Percentiles rank a stretch among this genome's conserved stretches.
phyloP scores from a whole-genome alignment of 2,113 vertebrate species.

The Chaetops frenatus region DNA sequence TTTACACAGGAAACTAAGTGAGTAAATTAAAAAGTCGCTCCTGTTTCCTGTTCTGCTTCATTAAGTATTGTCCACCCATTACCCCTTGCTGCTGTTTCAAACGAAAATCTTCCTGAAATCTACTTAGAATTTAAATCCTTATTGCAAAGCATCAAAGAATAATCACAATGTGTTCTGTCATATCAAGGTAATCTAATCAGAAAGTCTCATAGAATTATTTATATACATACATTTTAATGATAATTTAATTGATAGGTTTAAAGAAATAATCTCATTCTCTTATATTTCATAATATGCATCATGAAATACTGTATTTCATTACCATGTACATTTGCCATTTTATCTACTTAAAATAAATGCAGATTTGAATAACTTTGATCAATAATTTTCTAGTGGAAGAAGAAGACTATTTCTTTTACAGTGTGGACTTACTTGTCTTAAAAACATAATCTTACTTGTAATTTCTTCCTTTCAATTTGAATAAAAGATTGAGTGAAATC shows the following conservation, averaged over 20 bases:
- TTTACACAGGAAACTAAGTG: neutral
- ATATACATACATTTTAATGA: neutral
- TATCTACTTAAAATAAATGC: slow-evolving; percentile 8
- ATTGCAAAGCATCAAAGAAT: slow-evolving; percentile 2
- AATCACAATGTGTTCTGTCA: neutral
- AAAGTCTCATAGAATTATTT: neutral
- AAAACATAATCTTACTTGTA: neutral
- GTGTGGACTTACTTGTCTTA: neutral
- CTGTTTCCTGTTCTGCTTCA: slow-evolving; percentile 27
- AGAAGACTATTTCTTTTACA: neutral
- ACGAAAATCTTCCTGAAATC: slow-evolving; percentile 12
- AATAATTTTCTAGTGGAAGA: neutral
- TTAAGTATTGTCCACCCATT: neutral
- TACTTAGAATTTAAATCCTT: slow-evolving; percentile 22
- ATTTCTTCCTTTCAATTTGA: neutral
- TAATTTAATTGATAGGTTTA: slow-evolving; percentile 28
- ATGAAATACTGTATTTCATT: slow-evolving; percentile 2
- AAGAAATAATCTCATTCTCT: slow-evolving; percentile 39
- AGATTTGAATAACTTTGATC: neutral
- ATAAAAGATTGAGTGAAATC: neutral
- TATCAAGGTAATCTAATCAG: slow-evolving; percentile 31
- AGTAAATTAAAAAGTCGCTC: slow-evolving; percentile 16
- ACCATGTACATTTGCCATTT: neutral
- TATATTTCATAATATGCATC: slow-evolving; percentile 18
- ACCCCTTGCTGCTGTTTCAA: neutral